Percentiles rank a stretch among this genome's conserved stretches.
Evolutionary conservation across 2,113 vertebrate species (phyloP).

Genomic region (Chionodraco myersi): DNA sequence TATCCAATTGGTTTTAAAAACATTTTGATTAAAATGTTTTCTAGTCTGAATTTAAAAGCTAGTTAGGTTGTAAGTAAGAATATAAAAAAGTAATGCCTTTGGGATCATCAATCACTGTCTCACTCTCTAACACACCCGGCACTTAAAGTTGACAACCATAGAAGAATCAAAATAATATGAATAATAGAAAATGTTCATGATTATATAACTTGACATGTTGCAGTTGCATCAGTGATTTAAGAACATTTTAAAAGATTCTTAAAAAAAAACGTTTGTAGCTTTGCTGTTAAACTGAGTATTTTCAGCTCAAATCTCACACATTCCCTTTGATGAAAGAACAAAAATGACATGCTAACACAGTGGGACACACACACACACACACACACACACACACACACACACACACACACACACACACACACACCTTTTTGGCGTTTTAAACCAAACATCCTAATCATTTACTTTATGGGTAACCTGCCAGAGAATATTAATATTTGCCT

Average conservation of each 20-base stretch:
- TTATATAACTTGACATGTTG: constrained; percentile 11
- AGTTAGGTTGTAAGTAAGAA: too few relatives aligned
- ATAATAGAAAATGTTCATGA: neutral
- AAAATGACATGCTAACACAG: constrained; percentile 30
- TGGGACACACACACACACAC: constrained; percentile 37
- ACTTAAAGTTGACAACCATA: constrained; percentile 7
- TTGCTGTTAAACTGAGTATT: constrained; percentile 28
- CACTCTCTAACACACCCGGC: neutral
- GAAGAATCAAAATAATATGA: constrained; percentile 1
- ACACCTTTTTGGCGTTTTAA: constrained; percentile 47
- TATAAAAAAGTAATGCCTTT: too few relatives aligned
- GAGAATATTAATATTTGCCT: constrained; percentile 67
- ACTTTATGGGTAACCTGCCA: constrained; percentile 61
- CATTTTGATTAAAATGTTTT: too few relatives aligned
- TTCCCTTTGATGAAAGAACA: constrained; percentile 47
- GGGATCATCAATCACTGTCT: neutral
- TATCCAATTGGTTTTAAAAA: too few relatives aligned
- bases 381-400: constrained; percentile 8
- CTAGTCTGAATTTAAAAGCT: too few relatives aligned
- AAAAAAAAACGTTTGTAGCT: neutral
- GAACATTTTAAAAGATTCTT: constrained; percentile 37
- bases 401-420: neutral
- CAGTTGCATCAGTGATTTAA: constrained; percentile 57
- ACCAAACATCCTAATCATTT: constrained; percentile 57
- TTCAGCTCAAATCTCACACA: constrained; percentile 54